Percentiles rank a stretch among this genome's conserved stretches.
Conservation (phyloP, 2,797 vertebrate genomes). For the Halcyon chelicuti region DNA sequence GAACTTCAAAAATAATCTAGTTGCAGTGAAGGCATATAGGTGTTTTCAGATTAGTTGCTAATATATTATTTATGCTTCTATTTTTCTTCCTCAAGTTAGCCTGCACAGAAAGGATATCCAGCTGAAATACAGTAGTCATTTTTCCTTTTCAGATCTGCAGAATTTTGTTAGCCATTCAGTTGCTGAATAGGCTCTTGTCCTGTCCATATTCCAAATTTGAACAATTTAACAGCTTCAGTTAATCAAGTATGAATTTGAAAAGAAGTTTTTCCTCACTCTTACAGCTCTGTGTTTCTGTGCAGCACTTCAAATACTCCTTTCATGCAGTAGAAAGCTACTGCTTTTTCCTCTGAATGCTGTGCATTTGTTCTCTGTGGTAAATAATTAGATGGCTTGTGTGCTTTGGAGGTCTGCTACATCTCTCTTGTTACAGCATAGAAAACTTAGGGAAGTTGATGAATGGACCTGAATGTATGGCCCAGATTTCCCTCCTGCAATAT, state of each 20-base stretch:
- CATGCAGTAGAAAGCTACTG: not conserved
- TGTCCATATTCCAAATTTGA: not conserved
- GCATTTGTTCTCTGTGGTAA: slow-evolving; percentile 5
- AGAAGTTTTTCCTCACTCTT: not conserved
- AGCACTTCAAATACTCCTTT: not conserved
- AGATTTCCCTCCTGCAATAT: not conserved
- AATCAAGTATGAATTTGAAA: not conserved
- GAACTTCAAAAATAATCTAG: not conserved
- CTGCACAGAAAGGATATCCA: not conserved
- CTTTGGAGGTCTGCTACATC: not conserved
- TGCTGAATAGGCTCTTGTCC: not conserved
- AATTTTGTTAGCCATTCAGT: not conserved
- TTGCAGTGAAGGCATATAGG: not conserved
- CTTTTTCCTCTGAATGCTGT: not conserved
- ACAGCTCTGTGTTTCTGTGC: not conserved
- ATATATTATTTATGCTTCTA: not conserved
- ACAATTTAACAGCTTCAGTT: not conserved
- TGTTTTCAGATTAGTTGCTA: not conserved
- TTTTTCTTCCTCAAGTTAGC: not conserved
- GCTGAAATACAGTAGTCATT: not conserved
- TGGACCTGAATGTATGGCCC: not conserved
- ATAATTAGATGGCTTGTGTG: not conserved
- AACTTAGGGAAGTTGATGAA: not conserved
- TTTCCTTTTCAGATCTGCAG: not conserved
- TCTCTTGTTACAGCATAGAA: not conserved